Percentiles rank a stretch among this genome's conserved stretches.
Conservation (phyloP, 2,797 vertebrate species). For the Notamacropus eugenii region DNA sequence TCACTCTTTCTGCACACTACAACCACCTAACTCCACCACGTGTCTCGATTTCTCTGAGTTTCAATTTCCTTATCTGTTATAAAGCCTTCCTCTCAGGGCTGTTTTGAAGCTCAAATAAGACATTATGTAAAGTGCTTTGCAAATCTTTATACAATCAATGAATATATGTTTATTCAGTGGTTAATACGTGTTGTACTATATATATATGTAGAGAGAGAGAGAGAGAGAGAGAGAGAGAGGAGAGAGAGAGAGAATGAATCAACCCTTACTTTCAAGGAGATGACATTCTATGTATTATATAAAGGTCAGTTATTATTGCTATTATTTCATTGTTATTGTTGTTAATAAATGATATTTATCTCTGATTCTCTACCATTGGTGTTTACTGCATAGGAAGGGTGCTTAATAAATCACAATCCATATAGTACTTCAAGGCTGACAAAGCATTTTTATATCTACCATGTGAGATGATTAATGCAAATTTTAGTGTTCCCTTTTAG, state of each 20-base stretch:
- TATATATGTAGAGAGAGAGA: too few relatives aligned
- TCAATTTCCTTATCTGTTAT: not conserved
- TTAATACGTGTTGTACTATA: not conserved
- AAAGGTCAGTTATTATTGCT: not conserved
- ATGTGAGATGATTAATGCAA: not conserved
- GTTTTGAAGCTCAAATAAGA: too few relatives aligned
- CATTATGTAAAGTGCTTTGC: too few relatives aligned
- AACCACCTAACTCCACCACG: not conserved
- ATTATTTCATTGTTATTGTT: not conserved
- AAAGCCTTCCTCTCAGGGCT: too few relatives aligned
- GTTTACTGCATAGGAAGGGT: not conserved
- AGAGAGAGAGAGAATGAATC: too few relatives aligned
- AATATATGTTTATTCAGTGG: not conserved
- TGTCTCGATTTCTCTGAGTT: not conserved
- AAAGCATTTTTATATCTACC: not conserved
- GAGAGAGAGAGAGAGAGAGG: too few relatives aligned
- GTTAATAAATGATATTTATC: not conserved
- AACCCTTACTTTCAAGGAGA: too few relatives aligned
- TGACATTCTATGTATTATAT: not conserved
- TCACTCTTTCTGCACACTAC: not conserved
- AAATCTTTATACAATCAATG: not conserved
- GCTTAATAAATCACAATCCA: not conserved
- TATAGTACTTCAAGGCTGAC: not conserved
- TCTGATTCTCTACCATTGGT: not conserved
- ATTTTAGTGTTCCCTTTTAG: not conserved